Conservation (phyloP, 2,888 invertebrate species). For the Dryomyza anilis region DNA sequence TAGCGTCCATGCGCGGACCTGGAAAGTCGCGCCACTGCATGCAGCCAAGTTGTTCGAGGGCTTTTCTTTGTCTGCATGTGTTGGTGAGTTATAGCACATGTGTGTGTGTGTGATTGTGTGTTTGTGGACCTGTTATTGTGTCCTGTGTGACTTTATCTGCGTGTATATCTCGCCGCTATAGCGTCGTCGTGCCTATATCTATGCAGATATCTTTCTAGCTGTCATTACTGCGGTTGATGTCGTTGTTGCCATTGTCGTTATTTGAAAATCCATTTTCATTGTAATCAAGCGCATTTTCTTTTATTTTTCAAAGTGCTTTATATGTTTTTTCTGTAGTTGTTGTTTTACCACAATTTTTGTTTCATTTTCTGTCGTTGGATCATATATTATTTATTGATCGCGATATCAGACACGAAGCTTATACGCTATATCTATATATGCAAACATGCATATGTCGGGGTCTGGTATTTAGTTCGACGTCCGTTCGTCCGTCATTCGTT, state of each 20-base stretch:
- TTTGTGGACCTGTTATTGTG: conserved; percentile 16
- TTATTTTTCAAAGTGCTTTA: conserved; percentile 23
- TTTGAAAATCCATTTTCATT: conserved; percentile 39
- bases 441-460: conserved; percentile 18
- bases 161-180: conserved; percentile 7
- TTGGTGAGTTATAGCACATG: not conserved
- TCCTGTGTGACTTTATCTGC: conserved; percentile 20
- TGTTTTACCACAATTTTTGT: conserved; percentile 18
- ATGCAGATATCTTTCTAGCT: conserved; percentile 35
- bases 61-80: conserved; percentile 10
- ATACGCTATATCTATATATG: too few relatives aligned
- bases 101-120: conserved; percentile 2
- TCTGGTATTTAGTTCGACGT: not conserved
- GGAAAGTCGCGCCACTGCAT: not conserved
- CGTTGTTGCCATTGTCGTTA: conserved; percentile 9
- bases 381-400: conserved; percentile 61
- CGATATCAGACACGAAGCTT: conserved; percentile 60
- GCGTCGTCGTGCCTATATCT: conserved; percentile 25
- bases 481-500: not conserved
- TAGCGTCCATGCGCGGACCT: conserved; percentile 23
- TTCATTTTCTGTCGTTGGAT: conserved; percentile 41
- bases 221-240: conserved; percentile 21
- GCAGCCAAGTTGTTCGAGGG: conserved; percentile 12
- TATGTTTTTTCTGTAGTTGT: conserved; percentile 20
- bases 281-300: conserved; percentile 50